Evolutionary conservation across 1,140 invertebrate species (phyloP), one percentile per base, ranked within the genome.

Genomic region (Megalopta genalis): DNA sequence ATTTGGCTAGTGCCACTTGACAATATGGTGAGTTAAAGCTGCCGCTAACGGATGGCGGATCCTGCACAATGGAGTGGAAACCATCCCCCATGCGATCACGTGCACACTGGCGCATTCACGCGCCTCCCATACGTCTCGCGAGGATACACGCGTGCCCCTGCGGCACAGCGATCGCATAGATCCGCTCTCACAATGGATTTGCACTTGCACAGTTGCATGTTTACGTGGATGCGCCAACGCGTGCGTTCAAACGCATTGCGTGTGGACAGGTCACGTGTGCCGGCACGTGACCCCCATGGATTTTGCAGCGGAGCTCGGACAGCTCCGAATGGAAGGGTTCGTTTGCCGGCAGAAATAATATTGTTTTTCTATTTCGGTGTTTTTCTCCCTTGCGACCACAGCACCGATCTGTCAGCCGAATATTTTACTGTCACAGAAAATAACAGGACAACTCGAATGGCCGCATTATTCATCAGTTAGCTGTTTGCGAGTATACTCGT

Each of bases 21-120:
- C 89, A 88, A 88, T 90, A 84, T 84, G 85, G 78, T 82, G 77
- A 89, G 85, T 90, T 89, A 89, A 89, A 87, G 64, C 79, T 85
- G 72, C 74, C 86, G 77, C 83, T 72, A 78, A 49, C 39, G 71
- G 70, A 68, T 60, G 82, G 60, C 52, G 69, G 79, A 67, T 63
- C 27, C 9, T 25, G 64, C 57, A 88, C 83, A 89, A 90, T 86
- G 74, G 62, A 49, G 75, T 57, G 32, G 72, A 79, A 74, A 64
- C 25, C 73, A 74, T 63, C 75, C 73, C 66, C 77, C 25, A 71
- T n/a, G 3, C 18, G 75, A 71, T 49, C 74, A 49, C 39, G 25
- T 67, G 10, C 65, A 52, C 21, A 42, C 62, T 27, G 14, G 27
- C 52, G 52, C 49, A 62, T 80, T 70, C 57, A 75, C 25, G 64